A percentile compares a stretch with the other conserved stretches of the same genome.
phyloP scores from a whole-genome alignment of 2,888 invertebrate genomes.

The Mesodorylaimus sp. region DNA sequence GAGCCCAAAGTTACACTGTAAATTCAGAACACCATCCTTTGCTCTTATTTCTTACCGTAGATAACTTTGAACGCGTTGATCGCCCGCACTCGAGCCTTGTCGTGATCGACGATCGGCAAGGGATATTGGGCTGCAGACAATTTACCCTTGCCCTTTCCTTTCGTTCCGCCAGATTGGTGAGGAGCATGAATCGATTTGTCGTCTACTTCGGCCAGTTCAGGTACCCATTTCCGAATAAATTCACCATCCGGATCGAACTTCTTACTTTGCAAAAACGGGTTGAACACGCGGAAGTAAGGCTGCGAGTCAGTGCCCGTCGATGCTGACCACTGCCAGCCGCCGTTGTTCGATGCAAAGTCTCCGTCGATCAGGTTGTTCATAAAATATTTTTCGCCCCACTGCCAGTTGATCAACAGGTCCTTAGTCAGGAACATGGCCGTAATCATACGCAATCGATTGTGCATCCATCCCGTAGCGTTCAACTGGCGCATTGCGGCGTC shows the following conservation, averaged over 20 bases:
- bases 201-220: conserved; percentile 19
- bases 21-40: too few species aligned
- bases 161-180: not conserved
- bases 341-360: conserved; percentile 34
- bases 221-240: conserved; percentile 30
- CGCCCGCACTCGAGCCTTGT: not conserved
- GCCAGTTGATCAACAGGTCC: conserved; percentile 32
- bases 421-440: conserved; percentile 33
- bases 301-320: conserved; percentile 33
- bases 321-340: conserved; percentile 33
- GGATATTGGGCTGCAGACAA: too few species aligned
- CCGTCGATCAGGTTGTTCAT: conserved; percentile 31
- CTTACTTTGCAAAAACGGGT: conserved; percentile 14
- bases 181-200: not conserved
- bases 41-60: too few species aligned
- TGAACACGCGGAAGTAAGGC: conserved; percentile 21
- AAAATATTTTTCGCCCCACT: conserved; percentile 33
- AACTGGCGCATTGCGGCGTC: conserved; percentile 35
- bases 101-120: conserved; percentile 7
- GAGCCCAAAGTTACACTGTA: too few species aligned
- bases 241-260: conserved; percentile 24
- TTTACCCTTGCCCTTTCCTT: too few species aligned
- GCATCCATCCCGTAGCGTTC: conserved; percentile 30
- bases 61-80: conserved; percentile 4
- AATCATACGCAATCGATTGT: conserved; percentile 33